Conservation (phyloP, 2,888 invertebrate genomes). For the Eubasilissa splendida region DNA sequence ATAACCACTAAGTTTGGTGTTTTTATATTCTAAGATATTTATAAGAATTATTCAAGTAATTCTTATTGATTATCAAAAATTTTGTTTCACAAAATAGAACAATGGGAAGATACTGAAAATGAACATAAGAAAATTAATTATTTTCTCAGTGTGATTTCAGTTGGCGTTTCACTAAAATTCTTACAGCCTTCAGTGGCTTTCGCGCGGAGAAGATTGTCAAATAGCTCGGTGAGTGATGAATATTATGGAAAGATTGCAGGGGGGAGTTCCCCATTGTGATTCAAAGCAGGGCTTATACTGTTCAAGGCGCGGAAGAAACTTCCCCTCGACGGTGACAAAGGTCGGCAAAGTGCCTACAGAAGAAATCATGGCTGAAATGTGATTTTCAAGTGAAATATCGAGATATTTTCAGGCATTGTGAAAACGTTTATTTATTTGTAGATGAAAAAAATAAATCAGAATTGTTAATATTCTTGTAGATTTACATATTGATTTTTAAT, state of each 20-base stretch:
- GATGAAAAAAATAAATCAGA: too few relatives aligned
- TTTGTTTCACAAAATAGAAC: too few relatives aligned
- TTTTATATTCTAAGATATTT: too few relatives aligned
- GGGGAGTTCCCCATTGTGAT: conserved; percentile 40
- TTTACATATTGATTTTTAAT: too few relatives aligned
- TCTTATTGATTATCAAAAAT: too few relatives aligned
- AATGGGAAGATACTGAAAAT: background rate
- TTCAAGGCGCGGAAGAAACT: background rate
- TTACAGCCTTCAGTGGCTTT: conserved; percentile 23
- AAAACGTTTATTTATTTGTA: too few relatives aligned
- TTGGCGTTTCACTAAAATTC: conserved; percentile 17
- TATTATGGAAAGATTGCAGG: conserved; percentile 7
- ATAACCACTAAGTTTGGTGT: too few relatives aligned
- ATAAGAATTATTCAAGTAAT: too few relatives aligned
- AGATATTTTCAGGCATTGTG: too few relatives aligned
- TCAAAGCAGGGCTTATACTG: conserved; percentile 26
- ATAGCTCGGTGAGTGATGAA: conserved; percentile 39
- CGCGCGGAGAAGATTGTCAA: conserved; percentile 35
- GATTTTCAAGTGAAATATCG: background rate
- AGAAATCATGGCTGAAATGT: conserved; percentile 18
- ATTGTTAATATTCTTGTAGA: too few relatives aligned
- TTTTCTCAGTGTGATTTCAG: background rate
- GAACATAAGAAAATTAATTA: too few relatives aligned
- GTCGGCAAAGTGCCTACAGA: background rate
- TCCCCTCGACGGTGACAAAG: conserved; percentile 4